Percentiles rank a stretch among this genome's conserved stretches.
These are phyloP conservation scores for Cyprinodon diabolis DNA, from an alignment of 2,797 vertebrate genomes.

Conservation along the genomic window DNA sequence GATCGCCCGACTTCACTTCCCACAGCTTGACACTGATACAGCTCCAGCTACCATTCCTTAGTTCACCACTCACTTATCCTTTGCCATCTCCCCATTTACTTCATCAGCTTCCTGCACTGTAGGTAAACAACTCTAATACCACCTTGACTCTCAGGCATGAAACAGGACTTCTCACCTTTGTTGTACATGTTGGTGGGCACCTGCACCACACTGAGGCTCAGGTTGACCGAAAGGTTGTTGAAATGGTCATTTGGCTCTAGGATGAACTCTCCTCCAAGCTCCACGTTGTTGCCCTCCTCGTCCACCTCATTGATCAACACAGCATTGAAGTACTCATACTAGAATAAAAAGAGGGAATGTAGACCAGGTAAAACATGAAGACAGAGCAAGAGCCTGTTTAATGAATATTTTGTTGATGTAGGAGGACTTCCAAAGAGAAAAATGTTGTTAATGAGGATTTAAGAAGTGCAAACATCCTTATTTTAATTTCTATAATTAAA, in stretches of 20 bases:
- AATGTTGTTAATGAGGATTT: neutral
- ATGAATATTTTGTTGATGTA: neutral
- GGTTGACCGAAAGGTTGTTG: constrained; percentile 95
- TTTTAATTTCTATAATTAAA: neutral
- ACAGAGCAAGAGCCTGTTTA: neutral
- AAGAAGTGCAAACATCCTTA: neutral
- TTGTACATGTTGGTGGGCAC: constrained; percentile 99
- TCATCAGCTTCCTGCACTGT: constrained; percentile 20
- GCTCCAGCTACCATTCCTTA: constrained; percentile 38
- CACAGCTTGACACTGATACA: constrained; percentile 39
- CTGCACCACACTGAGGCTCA: constrained; percentile 96
- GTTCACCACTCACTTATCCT: constrained; percentile 30
- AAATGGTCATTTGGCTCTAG: constrained; percentile 96
- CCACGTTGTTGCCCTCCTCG: constrained; percentile 91
- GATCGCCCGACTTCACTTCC: constrained; percentile 52
- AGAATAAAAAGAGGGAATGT: constrained; percentile 18
- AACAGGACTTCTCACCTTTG: constrained; percentile 68
- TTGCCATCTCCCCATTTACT: constrained; percentile 25
- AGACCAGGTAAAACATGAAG: neutral
- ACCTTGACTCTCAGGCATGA: neutral
- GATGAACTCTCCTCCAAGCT: constrained; percentile 94
- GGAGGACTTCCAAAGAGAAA: neutral
- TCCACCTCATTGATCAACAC: constrained; percentile 96
- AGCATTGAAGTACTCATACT: constrained; percentile 98
- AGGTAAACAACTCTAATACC: constrained; percentile 26